Conservation (phyloP, 1,140 invertebrate genomes). For the Saccostrea glomerata region DNA sequence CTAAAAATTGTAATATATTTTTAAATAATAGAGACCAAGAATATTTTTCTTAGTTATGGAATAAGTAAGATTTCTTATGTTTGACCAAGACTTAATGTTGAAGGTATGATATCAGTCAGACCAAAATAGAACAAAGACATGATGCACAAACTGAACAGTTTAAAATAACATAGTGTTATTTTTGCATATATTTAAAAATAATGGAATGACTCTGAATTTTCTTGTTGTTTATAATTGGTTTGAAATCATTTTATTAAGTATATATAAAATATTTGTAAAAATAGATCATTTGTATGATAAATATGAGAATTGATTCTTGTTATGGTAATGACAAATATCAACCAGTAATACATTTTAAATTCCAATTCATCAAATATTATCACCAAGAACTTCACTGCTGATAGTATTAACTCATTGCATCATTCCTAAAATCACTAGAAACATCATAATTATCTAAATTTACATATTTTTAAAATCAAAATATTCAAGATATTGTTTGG, state of each 20-base stretch:
- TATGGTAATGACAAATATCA: not conserved
- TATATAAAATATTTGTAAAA: not conserved
- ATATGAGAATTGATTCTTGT: constrained; percentile 1
- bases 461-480: not conserved
- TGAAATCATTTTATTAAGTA: not conserved
- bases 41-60: no score
- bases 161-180: no score
- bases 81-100: no score
- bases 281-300: not conserved
- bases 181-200: not conserved
- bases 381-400: constrained; percentile 15
- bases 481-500: constrained; percentile 4
- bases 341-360: not conserved
- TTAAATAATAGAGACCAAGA: no score
- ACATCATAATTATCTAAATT: not conserved
- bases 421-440: not conserved
- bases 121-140: no score
- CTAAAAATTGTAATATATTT: no score
- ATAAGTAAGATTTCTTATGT: no score
- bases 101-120: no score
- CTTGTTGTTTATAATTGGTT: not conserved
- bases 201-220: not conserved
- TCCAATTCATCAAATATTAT: not conserved
- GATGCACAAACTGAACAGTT: no score
- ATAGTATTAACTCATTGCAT: not conserved